phyloP scores from a whole-genome alignment of 2,797 vertebrate species.

The Rallus crepitans region DNA sequence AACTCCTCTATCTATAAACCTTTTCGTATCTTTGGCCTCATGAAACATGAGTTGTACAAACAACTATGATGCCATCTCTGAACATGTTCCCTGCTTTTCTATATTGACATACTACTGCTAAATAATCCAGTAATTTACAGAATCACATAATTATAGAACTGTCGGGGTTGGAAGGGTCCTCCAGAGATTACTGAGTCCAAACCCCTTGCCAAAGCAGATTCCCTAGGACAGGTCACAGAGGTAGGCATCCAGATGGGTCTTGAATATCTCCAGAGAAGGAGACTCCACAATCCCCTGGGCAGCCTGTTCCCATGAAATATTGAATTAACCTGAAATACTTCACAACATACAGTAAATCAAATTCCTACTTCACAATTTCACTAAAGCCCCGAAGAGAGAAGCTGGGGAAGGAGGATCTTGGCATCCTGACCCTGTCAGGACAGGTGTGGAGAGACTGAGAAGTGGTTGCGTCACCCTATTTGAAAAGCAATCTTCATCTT shows the following conservation, averaged over 20 bases:
- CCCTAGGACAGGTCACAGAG: too few species aligned
- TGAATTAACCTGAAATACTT: background rate
- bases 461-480: background rate
- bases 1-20: background rate
- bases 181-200: too few species aligned
- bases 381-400: background rate
- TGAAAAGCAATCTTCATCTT: background rate
- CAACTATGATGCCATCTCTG: background rate
- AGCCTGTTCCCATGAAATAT: too few species aligned
- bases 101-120: background rate
- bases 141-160: too few species aligned
- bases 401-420: fast-evolving
- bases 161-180: too few species aligned
- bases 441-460: background rate
- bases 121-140: background rate
- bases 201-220: too few species aligned
- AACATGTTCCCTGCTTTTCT: background rate
- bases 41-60: background rate
- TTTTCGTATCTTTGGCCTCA: background rate
- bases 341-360: background rate
- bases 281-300: too few species aligned
- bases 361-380: background rate
- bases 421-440: background rate
- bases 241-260: too few species aligned
- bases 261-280: too few species aligned